Conservation (phyloP, 2,113 vertebrate genomes). For the Odocoileus hemionus region DNA sequence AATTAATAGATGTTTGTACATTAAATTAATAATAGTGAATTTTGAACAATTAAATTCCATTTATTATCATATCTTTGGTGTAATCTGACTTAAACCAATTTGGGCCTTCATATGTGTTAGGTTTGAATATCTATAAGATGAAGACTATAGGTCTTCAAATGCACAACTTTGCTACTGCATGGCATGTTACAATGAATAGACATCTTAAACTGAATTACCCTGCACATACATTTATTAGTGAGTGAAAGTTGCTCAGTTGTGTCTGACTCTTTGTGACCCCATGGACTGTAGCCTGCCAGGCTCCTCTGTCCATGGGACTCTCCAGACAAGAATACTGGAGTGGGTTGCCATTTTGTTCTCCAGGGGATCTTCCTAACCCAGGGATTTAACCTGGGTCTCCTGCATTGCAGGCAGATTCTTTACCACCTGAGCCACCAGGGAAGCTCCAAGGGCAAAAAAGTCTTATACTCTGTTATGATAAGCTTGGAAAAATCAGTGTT, state of each 20-base stretch:
- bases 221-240: not conserved
- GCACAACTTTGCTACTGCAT: not conserved
- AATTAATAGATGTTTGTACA: not conserved
- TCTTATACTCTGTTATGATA: not conserved
- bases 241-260: not conserved
- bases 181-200: not conserved
- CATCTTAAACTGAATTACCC: not conserved
- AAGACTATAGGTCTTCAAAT: not conserved
- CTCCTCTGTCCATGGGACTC: not conserved
- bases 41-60: not conserved
- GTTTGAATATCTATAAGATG: not conserved
- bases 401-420: not conserved
- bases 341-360: not conserved
- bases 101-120: not conserved
- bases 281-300: not conserved
- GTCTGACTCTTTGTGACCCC: not conserved
- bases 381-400: not conserved
- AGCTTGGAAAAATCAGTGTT: not conserved
- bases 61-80: not conserved
- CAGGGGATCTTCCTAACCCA: not conserved
- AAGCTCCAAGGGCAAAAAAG: not conserved
- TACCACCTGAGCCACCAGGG: not conserved
- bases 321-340: not conserved
- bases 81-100: not conserved
- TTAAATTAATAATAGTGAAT: not conserved